These are phyloP conservation scores for Chelonia mydas DNA, from an alignment of 2,797 vertebrate species.

Conservation along the genomic window DNA sequence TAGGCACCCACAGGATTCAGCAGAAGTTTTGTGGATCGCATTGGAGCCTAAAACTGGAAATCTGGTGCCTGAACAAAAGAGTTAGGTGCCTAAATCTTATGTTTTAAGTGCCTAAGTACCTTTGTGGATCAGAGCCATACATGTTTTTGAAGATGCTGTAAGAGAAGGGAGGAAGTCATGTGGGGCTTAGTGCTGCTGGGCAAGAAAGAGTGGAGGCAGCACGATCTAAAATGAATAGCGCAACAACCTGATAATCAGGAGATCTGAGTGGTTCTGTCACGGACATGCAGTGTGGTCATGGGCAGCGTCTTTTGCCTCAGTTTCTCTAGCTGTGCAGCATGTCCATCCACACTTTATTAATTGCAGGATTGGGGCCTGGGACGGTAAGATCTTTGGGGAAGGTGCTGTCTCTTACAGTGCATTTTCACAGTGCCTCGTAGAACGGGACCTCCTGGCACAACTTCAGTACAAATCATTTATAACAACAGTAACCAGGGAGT, in stretches of 20 bases:
- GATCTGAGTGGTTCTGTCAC: not conserved
- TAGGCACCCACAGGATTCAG: too few relatives aligned
- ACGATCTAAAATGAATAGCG: too few relatives aligned
- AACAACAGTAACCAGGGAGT: not conserved
- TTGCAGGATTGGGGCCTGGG: not conserved
- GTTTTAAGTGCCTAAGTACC: too few relatives aligned
- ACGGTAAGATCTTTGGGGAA: not conserved
- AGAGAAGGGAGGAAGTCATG: not conserved
- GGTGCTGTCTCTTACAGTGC: not conserved
- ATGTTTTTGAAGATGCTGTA: not conserved
- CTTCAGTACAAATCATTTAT: not conserved
- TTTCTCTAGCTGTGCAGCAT: not conserved
- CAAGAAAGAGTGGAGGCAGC: not conserved
- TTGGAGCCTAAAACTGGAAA: too few relatives aligned
- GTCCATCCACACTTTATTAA: not conserved
- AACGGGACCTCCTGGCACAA: not conserved
- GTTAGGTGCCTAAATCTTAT: too few relatives aligned
- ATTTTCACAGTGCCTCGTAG: not conserved
- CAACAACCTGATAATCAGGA: not conserved
- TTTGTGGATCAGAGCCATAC: too few relatives aligned
- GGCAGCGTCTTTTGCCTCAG: not conserved
- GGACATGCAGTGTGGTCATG: not conserved
- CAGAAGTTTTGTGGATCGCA: too few relatives aligned
- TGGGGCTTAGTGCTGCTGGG: not conserved
- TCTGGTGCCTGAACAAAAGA: too few relatives aligned